Percentiles rank a stretch among this genome's conserved stretches.
Evolutionary conservation across 2,113 vertebrate genomes (phyloP).

Genomic region (Strix aluco): DNA sequence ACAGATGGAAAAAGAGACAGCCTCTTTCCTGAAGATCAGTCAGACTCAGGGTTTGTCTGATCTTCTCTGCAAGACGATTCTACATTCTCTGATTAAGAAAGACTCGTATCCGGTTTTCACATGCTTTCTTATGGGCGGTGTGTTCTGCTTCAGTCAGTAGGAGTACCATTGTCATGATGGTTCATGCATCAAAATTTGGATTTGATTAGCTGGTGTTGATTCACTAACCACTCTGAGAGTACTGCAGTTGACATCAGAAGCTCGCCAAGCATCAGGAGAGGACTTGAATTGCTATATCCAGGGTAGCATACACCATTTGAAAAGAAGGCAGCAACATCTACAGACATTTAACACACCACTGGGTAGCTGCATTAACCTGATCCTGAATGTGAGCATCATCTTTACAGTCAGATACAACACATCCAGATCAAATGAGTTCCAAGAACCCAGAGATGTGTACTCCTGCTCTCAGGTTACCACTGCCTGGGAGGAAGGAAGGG

Average conservation of each 20-base stretch:
- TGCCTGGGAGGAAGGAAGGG: background rate
- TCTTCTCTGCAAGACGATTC: slow-evolving; percentile 24
- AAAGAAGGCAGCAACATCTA: background rate
- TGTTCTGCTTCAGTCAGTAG: background rate
- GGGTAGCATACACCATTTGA: background rate
- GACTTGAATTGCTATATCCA: background rate
- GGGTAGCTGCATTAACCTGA: background rate
- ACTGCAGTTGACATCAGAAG: slow-evolving; percentile 24
- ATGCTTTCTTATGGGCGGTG: background rate
- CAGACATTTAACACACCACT: background rate
- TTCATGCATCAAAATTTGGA: slow-evolving; percentile 34
- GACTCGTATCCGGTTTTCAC: slow-evolving; percentile 3
- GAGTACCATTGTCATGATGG: background rate
- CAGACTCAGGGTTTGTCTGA: slow-evolving; percentile 32
- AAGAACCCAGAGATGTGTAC: background rate
- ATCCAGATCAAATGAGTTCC: background rate
- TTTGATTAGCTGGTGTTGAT: slow-evolving; percentile 40
- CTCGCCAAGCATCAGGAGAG: background rate
- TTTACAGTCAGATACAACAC: background rate
- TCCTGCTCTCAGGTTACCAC: background rate
- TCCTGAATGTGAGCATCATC: background rate
- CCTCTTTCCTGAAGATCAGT: slow-evolving; percentile 10
- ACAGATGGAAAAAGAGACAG: background rate
- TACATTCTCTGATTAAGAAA: slow-evolving; percentile 18
- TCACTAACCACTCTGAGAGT: slow-evolving; percentile 15